These are phyloP conservation scores for Pseudomyrmex flavicornis DNA, from an alignment of 1,140 invertebrate species.

Conservation along the genomic window DNA sequence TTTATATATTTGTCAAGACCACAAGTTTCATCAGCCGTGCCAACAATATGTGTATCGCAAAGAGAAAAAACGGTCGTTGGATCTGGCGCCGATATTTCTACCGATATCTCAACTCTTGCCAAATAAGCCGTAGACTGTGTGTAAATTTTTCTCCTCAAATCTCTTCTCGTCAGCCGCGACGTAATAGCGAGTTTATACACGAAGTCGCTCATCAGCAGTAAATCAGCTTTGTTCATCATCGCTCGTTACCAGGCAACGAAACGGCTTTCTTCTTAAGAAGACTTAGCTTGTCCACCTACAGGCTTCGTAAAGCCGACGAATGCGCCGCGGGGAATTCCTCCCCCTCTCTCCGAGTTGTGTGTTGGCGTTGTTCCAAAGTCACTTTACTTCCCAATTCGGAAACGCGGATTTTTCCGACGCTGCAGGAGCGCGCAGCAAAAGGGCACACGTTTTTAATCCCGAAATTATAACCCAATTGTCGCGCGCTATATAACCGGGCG, in stretches of 20 bases:
- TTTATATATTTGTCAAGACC: constrained; percentile 20
- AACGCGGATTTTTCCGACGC: not conserved
- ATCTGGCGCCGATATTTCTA: constrained; percentile 29
- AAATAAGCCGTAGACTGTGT: not conserved
- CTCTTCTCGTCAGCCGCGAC: no score
- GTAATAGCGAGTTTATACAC: not conserved
- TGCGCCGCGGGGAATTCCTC: not conserved
- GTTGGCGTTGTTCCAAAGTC: not conserved
- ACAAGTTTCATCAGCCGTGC: not conserved
- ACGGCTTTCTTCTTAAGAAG: not conserved
- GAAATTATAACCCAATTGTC: constrained; percentile 53
- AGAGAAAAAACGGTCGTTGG: constrained; percentile 13
- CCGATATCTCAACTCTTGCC: constrained; percentile 31
- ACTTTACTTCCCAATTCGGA: constrained; percentile 24
- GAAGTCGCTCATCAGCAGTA: not conserved
- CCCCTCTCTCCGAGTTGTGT: not conserved
- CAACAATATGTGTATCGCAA: constrained; percentile 4
- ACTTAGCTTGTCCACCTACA: not conserved
- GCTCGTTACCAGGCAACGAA: not conserved
- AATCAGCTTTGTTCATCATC: not conserved
- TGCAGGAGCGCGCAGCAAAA: not conserved
- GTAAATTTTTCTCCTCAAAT: no score
- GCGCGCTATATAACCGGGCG: not conserved
- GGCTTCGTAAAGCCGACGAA: constrained; percentile 1
- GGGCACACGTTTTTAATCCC: constrained; percentile 27